phyloP scores from a whole-genome alignment of 2,888 invertebrate genomes.

The Ditula angustiorana region DNA sequence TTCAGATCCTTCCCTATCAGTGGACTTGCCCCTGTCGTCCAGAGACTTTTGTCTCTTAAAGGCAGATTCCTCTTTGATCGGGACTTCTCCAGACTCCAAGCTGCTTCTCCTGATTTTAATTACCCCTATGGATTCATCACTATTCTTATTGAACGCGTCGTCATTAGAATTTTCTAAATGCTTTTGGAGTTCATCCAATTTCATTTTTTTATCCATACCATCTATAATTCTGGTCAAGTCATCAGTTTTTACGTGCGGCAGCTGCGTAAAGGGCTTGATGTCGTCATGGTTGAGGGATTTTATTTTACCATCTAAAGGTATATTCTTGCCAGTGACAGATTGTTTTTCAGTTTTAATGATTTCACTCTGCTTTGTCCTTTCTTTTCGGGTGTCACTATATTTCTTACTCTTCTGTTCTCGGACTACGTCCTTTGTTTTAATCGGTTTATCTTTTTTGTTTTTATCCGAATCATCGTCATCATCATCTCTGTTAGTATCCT shows the following conservation, averaged over 20 bases:
- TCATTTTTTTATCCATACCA: conserved; percentile 74
- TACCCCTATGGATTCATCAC: conserved; percentile 48
- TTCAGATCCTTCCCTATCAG: conserved; percentile 82
- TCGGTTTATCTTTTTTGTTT: conserved; percentile 72
- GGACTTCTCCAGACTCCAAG: conserved; percentile 68
- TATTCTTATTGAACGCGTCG: conserved; percentile 48
- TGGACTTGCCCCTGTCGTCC: conserved; percentile 83
- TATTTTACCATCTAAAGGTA: conserved; percentile 68
- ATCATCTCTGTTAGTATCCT: conserved; percentile 70
- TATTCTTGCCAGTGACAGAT: conserved; percentile 68
- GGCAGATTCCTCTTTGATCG: conserved; percentile 64
- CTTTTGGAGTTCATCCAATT: conserved; percentile 64
- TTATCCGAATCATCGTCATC: conserved; percentile 78
- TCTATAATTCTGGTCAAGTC: conserved; percentile 79
- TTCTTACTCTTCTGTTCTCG: conserved; percentile 79
- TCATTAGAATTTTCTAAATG: conserved; percentile 73
- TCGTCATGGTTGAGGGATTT: conserved; percentile 74
- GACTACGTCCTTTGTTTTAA: conserved; percentile 76
- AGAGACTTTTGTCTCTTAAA: conserved; percentile 84
- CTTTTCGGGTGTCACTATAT: conserved; percentile 80
- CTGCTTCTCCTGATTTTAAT: conserved; percentile 71
- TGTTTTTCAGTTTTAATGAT: conserved; percentile 72
- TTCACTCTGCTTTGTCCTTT: conserved; percentile 71
- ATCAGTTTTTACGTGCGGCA: conserved; percentile 81
- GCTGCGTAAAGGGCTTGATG: conserved; percentile 81